phyloP scores from a whole-genome alignment of 2,797 vertebrate species.

The Acanthurus tractus region DNA sequence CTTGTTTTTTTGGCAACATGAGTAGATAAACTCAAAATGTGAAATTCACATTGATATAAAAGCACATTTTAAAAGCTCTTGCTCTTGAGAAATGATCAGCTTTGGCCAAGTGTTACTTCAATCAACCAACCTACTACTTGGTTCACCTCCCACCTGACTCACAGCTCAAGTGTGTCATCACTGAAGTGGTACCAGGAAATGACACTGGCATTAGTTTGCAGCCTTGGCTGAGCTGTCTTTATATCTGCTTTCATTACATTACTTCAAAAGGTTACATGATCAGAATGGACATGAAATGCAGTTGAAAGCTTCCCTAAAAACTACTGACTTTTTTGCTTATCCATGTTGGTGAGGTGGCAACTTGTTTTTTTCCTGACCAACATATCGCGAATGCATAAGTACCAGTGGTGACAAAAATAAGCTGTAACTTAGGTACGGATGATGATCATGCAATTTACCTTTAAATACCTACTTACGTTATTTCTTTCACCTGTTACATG shows the following conservation, averaged over 20 bases:
- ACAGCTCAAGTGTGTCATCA: too few relatives aligned
- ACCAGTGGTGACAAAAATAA: too few relatives aligned
- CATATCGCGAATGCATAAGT: too few relatives aligned
- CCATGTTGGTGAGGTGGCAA: too few relatives aligned
- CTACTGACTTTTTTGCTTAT: too few relatives aligned
- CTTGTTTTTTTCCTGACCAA: too few relatives aligned
- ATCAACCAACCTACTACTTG: not conserved
- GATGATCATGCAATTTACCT: too few relatives aligned
- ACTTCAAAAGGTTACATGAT: not conserved
- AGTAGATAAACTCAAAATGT: not conserved
- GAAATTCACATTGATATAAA: not conserved
- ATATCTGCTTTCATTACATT: not conserved
- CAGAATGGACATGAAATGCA: not conserved
- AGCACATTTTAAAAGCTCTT: not conserved
- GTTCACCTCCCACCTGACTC: not conserved
- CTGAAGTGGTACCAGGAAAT: not conserved
- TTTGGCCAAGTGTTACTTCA: not conserved
- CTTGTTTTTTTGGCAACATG: not conserved
- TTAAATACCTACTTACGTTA: too few relatives aligned
- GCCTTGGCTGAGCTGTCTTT: not conserved
- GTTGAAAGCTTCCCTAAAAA: too few relatives aligned
- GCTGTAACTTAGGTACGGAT: too few relatives aligned
- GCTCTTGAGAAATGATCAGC: not conserved
- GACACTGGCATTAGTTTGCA: not conserved
- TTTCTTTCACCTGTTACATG: too few relatives aligned